Evolutionary conservation across 2,797 vertebrate genomes (phyloP).

Genomic region (Syngnathus acus): DNA sequence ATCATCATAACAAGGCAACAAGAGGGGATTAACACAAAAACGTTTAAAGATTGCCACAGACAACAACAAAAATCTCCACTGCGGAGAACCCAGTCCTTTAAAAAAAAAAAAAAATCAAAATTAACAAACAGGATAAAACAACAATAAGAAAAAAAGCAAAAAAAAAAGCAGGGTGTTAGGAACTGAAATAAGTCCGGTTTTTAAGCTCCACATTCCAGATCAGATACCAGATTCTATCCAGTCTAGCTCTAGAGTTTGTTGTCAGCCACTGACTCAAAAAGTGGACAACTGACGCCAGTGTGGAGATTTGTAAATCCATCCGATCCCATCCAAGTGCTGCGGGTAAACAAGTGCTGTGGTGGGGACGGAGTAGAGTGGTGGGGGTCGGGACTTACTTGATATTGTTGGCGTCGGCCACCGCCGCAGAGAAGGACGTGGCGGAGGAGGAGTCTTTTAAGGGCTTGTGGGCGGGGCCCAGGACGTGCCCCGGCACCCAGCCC

Average conservation of each 20-base stretch:
- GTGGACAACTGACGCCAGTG: neutral
- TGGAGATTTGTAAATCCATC: slow-evolving; percentile 30
- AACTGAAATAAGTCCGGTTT: slow-evolving; percentile 91
- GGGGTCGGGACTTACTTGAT: slow-evolving; percentile 92
- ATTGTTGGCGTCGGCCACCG: slow-evolving; percentile 77
- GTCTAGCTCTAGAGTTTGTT: slow-evolving; percentile 18
- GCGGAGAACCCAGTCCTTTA: slow-evolving; percentile 70
- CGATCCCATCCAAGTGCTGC: slow-evolving; percentile 61
- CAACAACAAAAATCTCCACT: slow-evolving; percentile 82
- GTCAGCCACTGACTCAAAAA: neutral
- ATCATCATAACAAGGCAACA: slow-evolving; percentile 40
- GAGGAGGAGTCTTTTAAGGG: slow-evolving; percentile 78
- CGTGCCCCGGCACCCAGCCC: slow-evolving; percentile 93
- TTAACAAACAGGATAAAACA: slow-evolving; percentile 41
- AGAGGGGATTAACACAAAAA: slow-evolving; percentile 62
- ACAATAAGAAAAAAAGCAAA: slow-evolving; percentile 34
- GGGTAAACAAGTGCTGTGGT: slow-evolving; percentile 35
- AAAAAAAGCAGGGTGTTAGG: slow-evolving; percentile 69
- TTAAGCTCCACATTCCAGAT: slow-evolving; percentile 71
- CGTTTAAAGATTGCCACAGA: slow-evolving; percentile 89
- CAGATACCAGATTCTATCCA: neutral
- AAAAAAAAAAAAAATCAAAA: slow-evolving; percentile 41
- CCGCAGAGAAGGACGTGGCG: slow-evolving; percentile 52
- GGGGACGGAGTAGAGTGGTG: neutral
- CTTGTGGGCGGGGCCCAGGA: slow-evolving; percentile 84